A percentile compares a stretch with the other conserved stretches of the same genome.
phyloP scores from a whole-genome alignment of 2,797 vertebrate genomes.

The Harpagifer antarcticus region DNA sequence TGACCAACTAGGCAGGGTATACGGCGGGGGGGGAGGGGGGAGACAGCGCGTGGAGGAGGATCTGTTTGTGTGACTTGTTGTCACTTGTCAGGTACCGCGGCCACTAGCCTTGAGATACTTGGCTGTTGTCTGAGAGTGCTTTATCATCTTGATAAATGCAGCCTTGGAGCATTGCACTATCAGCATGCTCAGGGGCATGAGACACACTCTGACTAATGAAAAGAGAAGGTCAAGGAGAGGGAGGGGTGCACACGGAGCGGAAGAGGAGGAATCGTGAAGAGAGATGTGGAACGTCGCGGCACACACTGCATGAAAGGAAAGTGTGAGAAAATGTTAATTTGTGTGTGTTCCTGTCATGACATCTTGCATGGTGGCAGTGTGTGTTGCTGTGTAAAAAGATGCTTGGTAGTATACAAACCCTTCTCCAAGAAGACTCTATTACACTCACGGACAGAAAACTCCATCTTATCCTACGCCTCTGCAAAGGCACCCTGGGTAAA shows the following conservation, averaged over 20 bases:
- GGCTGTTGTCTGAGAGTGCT: slow-evolving; percentile 82
- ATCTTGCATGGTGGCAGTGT: neutral
- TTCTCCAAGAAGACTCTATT: slow-evolving; percentile 25
- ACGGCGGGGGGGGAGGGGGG: slow-evolving; percentile 16
- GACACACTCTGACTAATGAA: slow-evolving; percentile 85
- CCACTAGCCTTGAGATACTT: slow-evolving; percentile 83
- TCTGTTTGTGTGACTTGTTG: slow-evolving; percentile 78
- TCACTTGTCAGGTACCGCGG: slow-evolving; percentile 80
- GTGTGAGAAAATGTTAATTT: slow-evolving; percentile 28
- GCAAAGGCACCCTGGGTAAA: slow-evolving; percentile 26
- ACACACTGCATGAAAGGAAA: slow-evolving; percentile 53
- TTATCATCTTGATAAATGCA: slow-evolving; percentile 84
- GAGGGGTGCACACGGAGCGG: slow-evolving; percentile 55
- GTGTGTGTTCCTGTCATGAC: slow-evolving; percentile 13
- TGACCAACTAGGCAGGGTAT: slow-evolving; percentile 55
- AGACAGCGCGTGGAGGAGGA: slow-evolving; percentile 46
- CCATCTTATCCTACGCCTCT: slow-evolving; percentile 32
- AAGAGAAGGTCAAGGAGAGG: slow-evolving; percentile 83
- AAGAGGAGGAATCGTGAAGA: slow-evolving; percentile 51
- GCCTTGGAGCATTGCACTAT: slow-evolving; percentile 83
- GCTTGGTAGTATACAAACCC: slow-evolving; percentile 6
- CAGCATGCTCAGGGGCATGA: slow-evolving; percentile 82
- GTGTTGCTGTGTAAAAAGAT: slow-evolving; percentile 7
- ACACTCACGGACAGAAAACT: slow-evolving; percentile 24
- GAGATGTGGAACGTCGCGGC: slow-evolving; percentile 74